These are phyloP conservation scores for Papilio demoleus DNA, from an alignment of 2,888 invertebrate species.

Conservation along the genomic window DNA sequence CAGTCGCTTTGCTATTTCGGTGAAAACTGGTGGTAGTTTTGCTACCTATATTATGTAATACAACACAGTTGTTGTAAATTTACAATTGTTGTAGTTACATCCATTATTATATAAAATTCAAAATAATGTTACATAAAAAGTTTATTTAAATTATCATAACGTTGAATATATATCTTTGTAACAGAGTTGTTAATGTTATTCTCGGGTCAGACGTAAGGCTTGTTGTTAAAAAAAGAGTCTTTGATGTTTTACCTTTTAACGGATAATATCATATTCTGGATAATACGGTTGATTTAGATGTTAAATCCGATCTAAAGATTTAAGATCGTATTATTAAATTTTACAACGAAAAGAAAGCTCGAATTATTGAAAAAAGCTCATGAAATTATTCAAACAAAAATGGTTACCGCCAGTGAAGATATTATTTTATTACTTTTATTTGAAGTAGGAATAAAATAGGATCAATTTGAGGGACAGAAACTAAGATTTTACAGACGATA, in stretches of 20 bases:
- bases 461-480: neutral
- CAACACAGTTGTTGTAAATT: too few relatives aligned
- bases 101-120: too few relatives aligned
- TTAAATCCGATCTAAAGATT: slow-evolving; percentile 23
- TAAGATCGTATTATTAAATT: slow-evolving; percentile 4
- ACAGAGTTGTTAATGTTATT: neutral
- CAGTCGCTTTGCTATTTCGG: too few relatives aligned
- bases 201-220: neutral
- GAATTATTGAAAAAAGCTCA: neutral
- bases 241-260: slow-evolving; percentile 22
- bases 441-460: neutral
- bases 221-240: neutral
- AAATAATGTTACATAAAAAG: too few relatives aligned
- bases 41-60: too few relatives aligned
- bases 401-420: neutral
- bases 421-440: neutral
- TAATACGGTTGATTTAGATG: slow-evolving; percentile 19
- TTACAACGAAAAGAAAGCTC: slow-evolving; percentile 17
- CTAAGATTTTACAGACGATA: neutral
- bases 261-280: slow-evolving; percentile 16
- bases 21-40: too few relatives aligned
- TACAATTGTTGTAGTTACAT: too few relatives aligned
- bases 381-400: slow-evolving; percentile 8
- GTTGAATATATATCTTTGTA: neutral
- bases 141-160: neutral